Evolutionary conservation across 92 coral and sea anemone genomes (phyloP), one percentile per base, ranked within the genome.

Genomic region (Parazoanthus atlanticus): DNA sequence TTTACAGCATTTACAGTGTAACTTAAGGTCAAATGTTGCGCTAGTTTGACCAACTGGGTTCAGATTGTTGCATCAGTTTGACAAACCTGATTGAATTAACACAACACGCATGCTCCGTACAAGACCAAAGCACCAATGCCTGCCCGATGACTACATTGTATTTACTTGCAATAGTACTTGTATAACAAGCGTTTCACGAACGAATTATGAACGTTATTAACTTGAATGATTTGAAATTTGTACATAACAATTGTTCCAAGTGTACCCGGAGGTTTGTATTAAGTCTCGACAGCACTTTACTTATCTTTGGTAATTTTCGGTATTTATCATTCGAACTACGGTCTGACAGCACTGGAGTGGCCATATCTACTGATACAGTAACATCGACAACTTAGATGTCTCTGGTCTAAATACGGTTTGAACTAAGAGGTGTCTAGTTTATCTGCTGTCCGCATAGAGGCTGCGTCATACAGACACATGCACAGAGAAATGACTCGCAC

Each of bases 201-300:
- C 38, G 61, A n/a, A 16, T 43, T 41, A 78, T 78, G 82, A 78
- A 78, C 82, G 82, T 26, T 52, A 49, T 43, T 15, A 78, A 78
- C 65, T 26, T 8, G 56, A 49, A 43, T 49, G 61, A 78, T 49
- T n/a, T 49, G 33, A n/a, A 30, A 46, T 5, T 13, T 78, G 33
- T 23, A 26, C 81, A 21, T 15, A 25, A 26, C 81, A 26, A 3
- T 8, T 1, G n/a, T 26, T 36, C 12, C 3, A 77, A 28, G 81
- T 77, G 81, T 25, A 46, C 61, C 81, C 61, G 26, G 8, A 74
- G 8, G 40, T 1, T 46, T 46, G 12, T 46, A 7, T 8, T 11
- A 46, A 8, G 49, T 46, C 12, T 46, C 47, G 47, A 43, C 25
- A 33, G 25, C 78, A 74, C 10, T 17, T 33, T 21, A 43, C 47